Conservation (phyloP, 37 sponge, comb jelly and placozoan species). For the Dysidea cf. avara region DNA sequence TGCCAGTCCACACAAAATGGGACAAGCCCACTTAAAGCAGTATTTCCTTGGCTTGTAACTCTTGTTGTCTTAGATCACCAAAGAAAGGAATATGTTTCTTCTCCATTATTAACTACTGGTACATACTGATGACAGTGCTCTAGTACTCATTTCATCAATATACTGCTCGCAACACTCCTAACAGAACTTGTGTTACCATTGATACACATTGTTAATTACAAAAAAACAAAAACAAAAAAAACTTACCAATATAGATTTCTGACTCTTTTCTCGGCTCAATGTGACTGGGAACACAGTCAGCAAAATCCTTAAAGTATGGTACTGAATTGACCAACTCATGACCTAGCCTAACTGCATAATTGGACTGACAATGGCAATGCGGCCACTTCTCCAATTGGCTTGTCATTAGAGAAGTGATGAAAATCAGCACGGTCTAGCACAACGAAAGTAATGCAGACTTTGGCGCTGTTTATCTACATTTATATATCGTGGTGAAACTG, state of each 20-base stretch:
- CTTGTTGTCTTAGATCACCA: slow-evolving; percentile 9
- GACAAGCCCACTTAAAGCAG: slow-evolving; percentile 2
- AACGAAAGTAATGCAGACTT: slow-evolving; percentile 27
- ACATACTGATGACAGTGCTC: slow-evolving; percentile 14
- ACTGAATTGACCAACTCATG: slow-evolving; percentile 8
- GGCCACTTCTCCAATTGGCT: slow-evolving; percentile 2
- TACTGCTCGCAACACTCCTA: too few species aligned
- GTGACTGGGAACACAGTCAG: slow-evolving; percentile 7
- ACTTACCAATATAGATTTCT: slow-evolving; percentile 18
- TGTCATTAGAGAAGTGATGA: neutral
- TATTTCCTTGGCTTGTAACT: neutral
- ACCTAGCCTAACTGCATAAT: slow-evolving; percentile 11
- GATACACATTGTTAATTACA: neutral
- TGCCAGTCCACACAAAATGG: slow-evolving; percentile 25
- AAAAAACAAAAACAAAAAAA: neutral
- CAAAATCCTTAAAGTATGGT: slow-evolving; percentile 8
- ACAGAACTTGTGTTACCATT: too few species aligned
- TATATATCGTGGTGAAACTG: slow-evolving; percentile 2
- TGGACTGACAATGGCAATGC: neutral
- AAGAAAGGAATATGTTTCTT: slow-evolving; percentile 2
- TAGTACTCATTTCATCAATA: slow-evolving; percentile 20
- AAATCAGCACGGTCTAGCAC: slow-evolving; percentile 18
- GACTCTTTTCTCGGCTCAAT: slow-evolving; percentile 16
- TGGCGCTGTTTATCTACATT: slow-evolving; percentile 8
- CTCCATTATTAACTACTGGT: neutral